phyloP scores from a whole-genome alignment of 2,888 invertebrate species.

The Sthenelais limicola region DNA sequence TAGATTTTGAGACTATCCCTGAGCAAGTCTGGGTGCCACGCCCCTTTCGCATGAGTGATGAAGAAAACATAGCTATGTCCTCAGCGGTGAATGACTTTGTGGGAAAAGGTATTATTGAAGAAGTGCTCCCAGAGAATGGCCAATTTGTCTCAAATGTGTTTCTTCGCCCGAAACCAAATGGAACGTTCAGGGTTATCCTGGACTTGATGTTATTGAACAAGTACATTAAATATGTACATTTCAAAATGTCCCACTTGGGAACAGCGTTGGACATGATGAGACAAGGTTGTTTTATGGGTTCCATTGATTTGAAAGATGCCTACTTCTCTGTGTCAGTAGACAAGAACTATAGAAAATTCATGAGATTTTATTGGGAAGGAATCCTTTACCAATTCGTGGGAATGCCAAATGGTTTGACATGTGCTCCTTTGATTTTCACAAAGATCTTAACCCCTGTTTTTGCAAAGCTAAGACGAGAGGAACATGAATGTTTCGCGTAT shows the following conservation, averaged over 20 bases:
- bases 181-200: background rate
- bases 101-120: background rate
- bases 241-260: background rate
- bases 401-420: slow-evolving; percentile 5
- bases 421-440: slow-evolving; percentile 5
- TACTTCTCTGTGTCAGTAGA: background rate
- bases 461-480: background rate
- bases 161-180: background rate
- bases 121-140: background rate
- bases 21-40: background rate
- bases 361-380: background rate
- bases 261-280: slow-evolving; percentile 8
- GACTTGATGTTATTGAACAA: slow-evolving; percentile 1
- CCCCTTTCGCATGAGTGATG: background rate
- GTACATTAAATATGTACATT: background rate
- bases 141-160: slow-evolving; percentile 17
- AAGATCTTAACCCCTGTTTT: slow-evolving; percentile 5
- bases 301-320: slow-evolving; percentile 10
- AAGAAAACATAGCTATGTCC: background rate
- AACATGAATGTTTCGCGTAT: background rate
- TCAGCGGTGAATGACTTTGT: background rate
- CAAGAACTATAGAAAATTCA: background rate
- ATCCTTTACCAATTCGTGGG: background rate
- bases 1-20: background rate
- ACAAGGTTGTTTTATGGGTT: background rate